These are phyloP conservation scores for Chloropsis hardwickii DNA, from an alignment of 2,113 vertebrate genomes.

Conservation along the genomic window DNA sequence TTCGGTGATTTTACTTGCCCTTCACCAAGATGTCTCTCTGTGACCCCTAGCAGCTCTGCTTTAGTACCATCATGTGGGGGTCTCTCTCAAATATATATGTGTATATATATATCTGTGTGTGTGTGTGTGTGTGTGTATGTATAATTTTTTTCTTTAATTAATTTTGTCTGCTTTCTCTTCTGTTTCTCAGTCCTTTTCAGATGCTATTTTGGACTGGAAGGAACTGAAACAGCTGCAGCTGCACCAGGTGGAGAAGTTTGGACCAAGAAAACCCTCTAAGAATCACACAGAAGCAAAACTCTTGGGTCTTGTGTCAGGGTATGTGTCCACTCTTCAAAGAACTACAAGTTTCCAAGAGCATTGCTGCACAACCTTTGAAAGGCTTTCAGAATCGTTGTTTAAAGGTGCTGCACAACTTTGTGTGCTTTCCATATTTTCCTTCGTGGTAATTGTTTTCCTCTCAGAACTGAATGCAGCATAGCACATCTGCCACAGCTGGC, in stretches of 20 bases:
- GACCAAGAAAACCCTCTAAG: not conserved
- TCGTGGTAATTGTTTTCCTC: accelerated
- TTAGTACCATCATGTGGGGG: not conserved
- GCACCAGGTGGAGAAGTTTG: not conserved
- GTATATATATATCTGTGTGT: accelerated
- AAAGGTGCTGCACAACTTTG: not conserved
- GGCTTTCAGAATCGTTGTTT: not conserved
- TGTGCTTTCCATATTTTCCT: not conserved
- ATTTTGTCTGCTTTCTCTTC: not conserved
- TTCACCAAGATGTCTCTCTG: not conserved
- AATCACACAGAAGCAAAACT: not conserved
- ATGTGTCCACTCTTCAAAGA: not conserved
- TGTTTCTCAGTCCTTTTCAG: not conserved
- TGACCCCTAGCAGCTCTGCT: not conserved
- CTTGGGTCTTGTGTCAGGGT: not conserved
- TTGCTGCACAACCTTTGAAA: not conserved
- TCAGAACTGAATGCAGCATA: not conserved
- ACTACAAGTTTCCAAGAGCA: not conserved
- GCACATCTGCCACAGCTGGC: not conserved
- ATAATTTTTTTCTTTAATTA: not conserved
- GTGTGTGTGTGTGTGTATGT: not conserved
- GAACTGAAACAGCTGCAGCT: not conserved
- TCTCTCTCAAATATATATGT: not conserved
- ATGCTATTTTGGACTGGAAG: not conserved
- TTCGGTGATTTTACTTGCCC: not conserved